Evolutionary conservation across 2,113 vertebrate genomes (phyloP), one percentile per base, ranked within the genome.

Genomic region (Anarhynchus alexandrinus): DNA sequence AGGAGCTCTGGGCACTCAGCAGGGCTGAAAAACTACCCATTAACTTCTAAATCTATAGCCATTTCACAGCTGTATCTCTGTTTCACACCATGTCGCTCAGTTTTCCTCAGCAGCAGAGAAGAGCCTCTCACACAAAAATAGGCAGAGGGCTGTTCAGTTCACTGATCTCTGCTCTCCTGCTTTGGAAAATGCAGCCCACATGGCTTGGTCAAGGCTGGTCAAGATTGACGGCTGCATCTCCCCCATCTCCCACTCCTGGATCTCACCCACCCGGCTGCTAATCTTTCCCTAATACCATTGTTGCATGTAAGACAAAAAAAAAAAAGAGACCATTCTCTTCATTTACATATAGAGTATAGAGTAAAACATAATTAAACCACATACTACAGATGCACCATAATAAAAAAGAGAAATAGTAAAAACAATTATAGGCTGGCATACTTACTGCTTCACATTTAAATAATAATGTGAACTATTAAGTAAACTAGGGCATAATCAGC

Each of bases 381-480:
- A 21, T 77, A 81, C 59, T 94, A 95, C 92, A 96, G 94, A 96
- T 93, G 91, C 74, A 92, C 69, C 94, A 52, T 58, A 96, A 96
- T 95, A 97, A 93, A 96, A 95, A 96, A 90, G 91, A 96, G 88
- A 94, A 96, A 93, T 59, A 95, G 82, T 82, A 81, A 94, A 96
- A 97, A 93, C 95, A 95, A 95, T 97, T 97, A 96, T 58, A 93
- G 89, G 57, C 90, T 96, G 88, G 84, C 89, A 94, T 93, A 96
- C 92, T 97, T 96, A 96, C 94, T 70, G 81, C 74, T 96, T 97
- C 88, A 93, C 96, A 97, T 96, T 96, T 95, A 97, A 97, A 97
- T 97, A 97, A 95, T 97, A 97, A 97, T 97, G 96, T 89, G 93
- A 96, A 96, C 97, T 97, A 97, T 97, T 97, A 97, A 97, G 94